Evolutionary conservation across 1,140 invertebrate species (phyloP).

Genomic region (Oedothorax gibbosus): DNA sequence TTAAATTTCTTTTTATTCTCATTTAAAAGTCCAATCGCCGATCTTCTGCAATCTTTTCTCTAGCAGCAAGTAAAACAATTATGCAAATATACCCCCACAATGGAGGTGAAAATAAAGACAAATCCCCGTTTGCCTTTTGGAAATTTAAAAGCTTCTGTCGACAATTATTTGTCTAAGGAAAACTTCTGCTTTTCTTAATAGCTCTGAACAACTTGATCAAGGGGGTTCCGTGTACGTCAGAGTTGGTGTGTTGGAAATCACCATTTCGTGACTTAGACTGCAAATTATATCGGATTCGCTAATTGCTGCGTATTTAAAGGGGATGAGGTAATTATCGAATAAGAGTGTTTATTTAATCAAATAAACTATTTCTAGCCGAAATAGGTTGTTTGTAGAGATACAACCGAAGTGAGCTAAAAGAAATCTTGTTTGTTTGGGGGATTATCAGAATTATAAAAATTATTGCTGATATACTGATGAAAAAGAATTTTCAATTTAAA

Average conservation of each 20-base stretch:
- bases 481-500: too few relatives aligned
- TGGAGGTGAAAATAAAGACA: slow-evolving; percentile 2
- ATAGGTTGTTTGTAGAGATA: too few relatives aligned
- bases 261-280: slow-evolving; percentile 36
- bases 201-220: slow-evolving; percentile 28
- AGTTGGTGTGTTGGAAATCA: slow-evolving; percentile 23
- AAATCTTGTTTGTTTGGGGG: too few relatives aligned
- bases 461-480: too few relatives aligned
- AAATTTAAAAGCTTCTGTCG: slow-evolving; percentile 15
- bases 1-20: too few relatives aligned
- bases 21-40: too few relatives aligned
- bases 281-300: slow-evolving; percentile 22
- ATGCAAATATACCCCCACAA: neutral
- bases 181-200: slow-evolving; percentile 22
- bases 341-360: too few relatives aligned
- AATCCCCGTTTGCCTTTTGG: slow-evolving; percentile 23
- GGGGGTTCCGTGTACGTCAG: neutral
- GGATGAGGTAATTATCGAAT: slow-evolving; percentile 18
- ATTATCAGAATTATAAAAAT: too few relatives aligned
- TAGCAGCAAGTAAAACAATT: neutral
- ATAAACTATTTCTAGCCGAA: too few relatives aligned
- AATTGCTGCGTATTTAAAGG: slow-evolving; percentile 10
- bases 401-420: too few relatives aligned
- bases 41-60: too few relatives aligned
- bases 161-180: slow-evolving; percentile 26